Percentiles rank a stretch among this genome's conserved stretches.
These are phyloP conservation scores for Drosophila hydei DNA, from an alignment of 1,140 invertebrate genomes.

Conservation along the genomic window DNA sequence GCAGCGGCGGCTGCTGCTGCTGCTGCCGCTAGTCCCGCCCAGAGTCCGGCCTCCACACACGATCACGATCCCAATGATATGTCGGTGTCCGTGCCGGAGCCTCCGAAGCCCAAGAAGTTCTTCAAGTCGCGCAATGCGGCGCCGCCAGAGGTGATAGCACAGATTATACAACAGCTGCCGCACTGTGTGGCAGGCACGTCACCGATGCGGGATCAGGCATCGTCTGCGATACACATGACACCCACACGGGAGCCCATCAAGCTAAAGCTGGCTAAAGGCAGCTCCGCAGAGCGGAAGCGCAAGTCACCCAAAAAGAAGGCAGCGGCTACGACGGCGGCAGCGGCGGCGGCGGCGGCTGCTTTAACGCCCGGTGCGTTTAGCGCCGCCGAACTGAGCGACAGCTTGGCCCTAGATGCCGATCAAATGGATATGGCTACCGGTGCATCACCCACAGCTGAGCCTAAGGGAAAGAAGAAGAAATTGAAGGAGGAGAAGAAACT, in stretches of 20 bases:
- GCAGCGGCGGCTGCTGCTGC: slow-evolving; percentile 83
- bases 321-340: slow-evolving; percentile 20
- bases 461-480: slow-evolving; percentile 65
- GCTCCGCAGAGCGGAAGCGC: slow-evolving; percentile 84
- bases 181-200: slow-evolving; percentile 84
- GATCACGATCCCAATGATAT: slow-evolving; percentile 84
- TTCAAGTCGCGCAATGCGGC: slow-evolving; percentile 93
- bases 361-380: slow-evolving; percentile 56
- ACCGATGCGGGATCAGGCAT: slow-evolving; percentile 73
- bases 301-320: slow-evolving; percentile 75
- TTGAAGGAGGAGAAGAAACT: slow-evolving; percentile 80
- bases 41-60: slow-evolving; percentile 86
- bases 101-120: slow-evolving; percentile 93
- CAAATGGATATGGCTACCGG: slow-evolving; percentile 30
- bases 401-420: slow-evolving; percentile 32
- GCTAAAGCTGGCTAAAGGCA: slow-evolving; percentile 79
- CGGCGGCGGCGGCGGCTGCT: slow-evolving; percentile 23
- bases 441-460: slow-evolving; percentile 41
- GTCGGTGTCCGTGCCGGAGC: slow-evolving; percentile 83
- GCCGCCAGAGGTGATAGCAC: slow-evolving; percentile 84
- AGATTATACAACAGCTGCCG: slow-evolving; percentile 86
- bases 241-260: slow-evolving; percentile 63
- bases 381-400: slow-evolving; percentile 43
- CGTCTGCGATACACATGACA: slow-evolving; percentile 27
- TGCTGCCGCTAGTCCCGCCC: slow-evolving; percentile 84